Evolutionary conservation across 2,113 vertebrate species (phyloP), one percentile per base, ranked within the genome.

Genomic region (Ahaetulla prasina): DNA sequence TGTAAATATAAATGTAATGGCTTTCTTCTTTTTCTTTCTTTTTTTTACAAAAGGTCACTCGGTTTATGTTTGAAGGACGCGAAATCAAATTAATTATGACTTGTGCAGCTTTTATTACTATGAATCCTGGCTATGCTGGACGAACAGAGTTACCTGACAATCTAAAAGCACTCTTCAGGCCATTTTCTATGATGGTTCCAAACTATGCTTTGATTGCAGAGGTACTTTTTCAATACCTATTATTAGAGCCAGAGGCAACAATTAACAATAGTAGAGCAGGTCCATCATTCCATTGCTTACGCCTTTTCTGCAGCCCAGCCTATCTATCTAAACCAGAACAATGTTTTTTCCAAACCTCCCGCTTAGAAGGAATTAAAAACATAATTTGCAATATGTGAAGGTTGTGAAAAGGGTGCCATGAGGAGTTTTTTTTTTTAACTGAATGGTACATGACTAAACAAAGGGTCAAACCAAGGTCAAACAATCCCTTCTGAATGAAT

Each of bases 111-210:
- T 99, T 99, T 95, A 99, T 99, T 94, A 99, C 98, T 23, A 99
- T 99, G 98, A 99, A 98, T 95, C 98, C 98, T 1, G 98, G 98
- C n/a, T 98, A 98, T 3, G 98, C 98, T 27, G 98, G 98, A 95
- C 97, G 98, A 93, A 98, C 98, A 0, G 98, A 99, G 90, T 95
- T 99, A 53, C 98, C 98, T 1, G 98, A 99, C 94, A 99, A 99
- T 91, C 95, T 99, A 74, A 98, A 99, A 97, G 98, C 98, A 88
- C 97, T 99, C 2, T 99, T 99, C 91, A 97, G 98, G 97, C 98
- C 98, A 20, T 98, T 98, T 90, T 97, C 98, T 35, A 98, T 99
- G 98, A 99, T 99, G 98, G 98, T 99, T 94, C 98, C 98, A 90
- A 99, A 99, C 95, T 99, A 98, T 3, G 97, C 98, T 3, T 97